Conservation (phyloP, 2,888 invertebrate genomes). For the Latheticus oryzae region DNA sequence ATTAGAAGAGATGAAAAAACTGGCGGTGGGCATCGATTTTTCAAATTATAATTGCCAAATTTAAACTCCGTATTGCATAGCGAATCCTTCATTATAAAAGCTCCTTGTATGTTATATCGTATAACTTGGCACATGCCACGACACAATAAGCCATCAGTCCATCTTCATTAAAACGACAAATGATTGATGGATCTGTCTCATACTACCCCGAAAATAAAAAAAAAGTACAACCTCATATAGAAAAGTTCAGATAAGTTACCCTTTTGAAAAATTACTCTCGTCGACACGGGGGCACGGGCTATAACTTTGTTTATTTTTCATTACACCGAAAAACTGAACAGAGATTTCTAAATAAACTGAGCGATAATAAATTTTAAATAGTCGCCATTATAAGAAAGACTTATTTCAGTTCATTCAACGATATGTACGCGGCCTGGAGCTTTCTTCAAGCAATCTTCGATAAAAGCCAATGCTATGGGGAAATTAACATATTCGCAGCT, state of each 20-base stretch:
- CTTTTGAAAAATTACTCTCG: slow-evolving; percentile 21
- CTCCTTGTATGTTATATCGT: slow-evolving; percentile 12
- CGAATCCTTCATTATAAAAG: too few species aligned
- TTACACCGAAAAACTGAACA: too few species aligned
- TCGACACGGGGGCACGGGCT: not conserved
- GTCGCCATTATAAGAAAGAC: too few species aligned
- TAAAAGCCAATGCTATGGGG: slow-evolving; percentile 11
- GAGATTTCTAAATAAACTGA: too few species aligned
- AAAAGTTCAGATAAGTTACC: slow-evolving; percentile 21
- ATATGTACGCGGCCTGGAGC: not conserved
- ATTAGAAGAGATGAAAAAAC: too few species aligned
- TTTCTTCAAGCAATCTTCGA: slow-evolving; percentile 18
- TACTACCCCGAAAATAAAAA: slow-evolving; percentile 24
- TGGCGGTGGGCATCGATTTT: too few species aligned
- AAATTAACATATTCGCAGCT: slow-evolving; percentile 29
- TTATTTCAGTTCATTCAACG: too few species aligned
- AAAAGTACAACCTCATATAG: slow-evolving; percentile 15
- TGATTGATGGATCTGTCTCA: slow-evolving; percentile 35
- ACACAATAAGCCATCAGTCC: slow-evolving; percentile 36
- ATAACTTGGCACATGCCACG: slow-evolving; percentile 19
- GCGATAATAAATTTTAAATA: too few species aligned
- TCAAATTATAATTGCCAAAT: too few species aligned
- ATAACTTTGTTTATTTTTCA: slow-evolving; percentile 25
- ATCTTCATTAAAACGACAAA: slow-evolving; percentile 38
- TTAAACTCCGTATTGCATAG: too few species aligned